Base-by-base conservation (phyloP, 1,140 invertebrate species). In the Eriocheir sinensis region DNA sequence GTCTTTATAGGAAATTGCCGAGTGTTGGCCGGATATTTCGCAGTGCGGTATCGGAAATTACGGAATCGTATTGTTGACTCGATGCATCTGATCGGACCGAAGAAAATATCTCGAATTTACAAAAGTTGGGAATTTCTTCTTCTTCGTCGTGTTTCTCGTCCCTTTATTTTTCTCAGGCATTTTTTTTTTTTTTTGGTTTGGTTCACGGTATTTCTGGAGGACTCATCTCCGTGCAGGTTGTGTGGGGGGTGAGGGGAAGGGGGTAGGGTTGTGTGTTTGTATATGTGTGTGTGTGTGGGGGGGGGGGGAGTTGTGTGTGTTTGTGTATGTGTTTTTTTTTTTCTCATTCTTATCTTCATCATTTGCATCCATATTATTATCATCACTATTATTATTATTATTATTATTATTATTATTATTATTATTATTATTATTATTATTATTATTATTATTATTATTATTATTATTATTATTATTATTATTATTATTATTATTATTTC, bases 41-140 rank as follows among this genome's bases (percentile, higher is more conserved):
- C 89, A 90, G 89, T 72, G 89, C 89, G 89, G 89, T 90, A 90
- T 90, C 89, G 89, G 89, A 90, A 90, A 90, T 90, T 90, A 90
- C 89, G 89, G 89, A 90, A 90, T 90, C 44, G 89, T 53, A 90
- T 90, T 90, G 89, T 72, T 90, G 89, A 90, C 89, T 90, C 48
- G 89, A 90, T 90, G 89, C 53, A 72, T 90, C 89, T 90, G 89
- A 90, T 90, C 53, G 89, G 44, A 53, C 53, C 48, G n/a, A 72
- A 40, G 83, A 53, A 36, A 90, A 90, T 90, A 72, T 90, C 48
- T 36, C 36, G 53, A 90, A 90, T 72, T 90, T 72, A 53, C 32
- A 72, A 90, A 72, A 72, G 60, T 72, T 38, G 89, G 30, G 32
- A 72, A 8, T 90, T 90, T 90, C 38, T 72, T 36, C 89, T 21